Evolutionary conservation across 2,888 invertebrate genomes (phyloP).

Genomic region (Isotomurus palustris): DNA sequence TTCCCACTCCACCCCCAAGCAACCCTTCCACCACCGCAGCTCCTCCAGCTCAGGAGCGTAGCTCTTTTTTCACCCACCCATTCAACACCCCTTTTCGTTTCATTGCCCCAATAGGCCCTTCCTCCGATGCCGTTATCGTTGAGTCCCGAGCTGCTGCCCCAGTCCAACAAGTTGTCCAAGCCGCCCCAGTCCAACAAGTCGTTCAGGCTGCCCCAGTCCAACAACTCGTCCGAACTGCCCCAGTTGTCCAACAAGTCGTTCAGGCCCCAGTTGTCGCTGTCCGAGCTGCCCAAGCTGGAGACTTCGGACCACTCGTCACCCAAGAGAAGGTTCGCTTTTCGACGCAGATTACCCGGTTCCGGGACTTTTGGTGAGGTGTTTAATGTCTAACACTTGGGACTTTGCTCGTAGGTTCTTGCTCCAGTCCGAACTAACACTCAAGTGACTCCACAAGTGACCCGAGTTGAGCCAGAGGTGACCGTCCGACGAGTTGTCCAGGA

Average conservation of each 20-base stretch:
- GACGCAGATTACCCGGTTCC: neutral
- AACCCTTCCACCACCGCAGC: too few relatives aligned
- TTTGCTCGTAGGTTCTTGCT: slow-evolving; percentile 42
- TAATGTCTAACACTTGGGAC: too few relatives aligned
- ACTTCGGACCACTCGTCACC: slow-evolving; percentile 41
- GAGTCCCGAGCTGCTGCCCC: slow-evolving; percentile 22
- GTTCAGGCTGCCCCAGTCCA: slow-evolving; percentile 18
- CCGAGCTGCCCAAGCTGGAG: slow-evolving; percentile 32
- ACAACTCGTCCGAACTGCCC: slow-evolving; percentile 8
- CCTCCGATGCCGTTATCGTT: slow-evolving; percentile 21
- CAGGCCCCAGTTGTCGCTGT: slow-evolving; percentile 11
- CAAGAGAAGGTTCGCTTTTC: slow-evolving; percentile 27
- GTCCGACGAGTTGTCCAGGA: slow-evolving; percentile 47
- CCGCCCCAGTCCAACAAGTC: slow-evolving; percentile 8
- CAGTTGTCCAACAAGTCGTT: slow-evolving; percentile 10
- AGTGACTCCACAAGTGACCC: slow-evolving; percentile 49
- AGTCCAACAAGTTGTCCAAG: slow-evolving; percentile 13
- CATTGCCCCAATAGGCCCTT: too few relatives aligned
- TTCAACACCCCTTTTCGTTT: too few relatives aligned
- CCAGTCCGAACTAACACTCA: slow-evolving; percentile 49
- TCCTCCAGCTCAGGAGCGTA: too few relatives aligned
- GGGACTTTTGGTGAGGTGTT: neutral
- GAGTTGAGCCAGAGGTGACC: slow-evolving; percentile 48
- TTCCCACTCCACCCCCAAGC: slow-evolving; percentile 4
- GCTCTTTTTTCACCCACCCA: too few relatives aligned